Percentiles rank a stretch among this genome's conserved stretches.
Conservation (phyloP, 1,140 invertebrate species). For the Cheumatopsyche charites region DNA sequence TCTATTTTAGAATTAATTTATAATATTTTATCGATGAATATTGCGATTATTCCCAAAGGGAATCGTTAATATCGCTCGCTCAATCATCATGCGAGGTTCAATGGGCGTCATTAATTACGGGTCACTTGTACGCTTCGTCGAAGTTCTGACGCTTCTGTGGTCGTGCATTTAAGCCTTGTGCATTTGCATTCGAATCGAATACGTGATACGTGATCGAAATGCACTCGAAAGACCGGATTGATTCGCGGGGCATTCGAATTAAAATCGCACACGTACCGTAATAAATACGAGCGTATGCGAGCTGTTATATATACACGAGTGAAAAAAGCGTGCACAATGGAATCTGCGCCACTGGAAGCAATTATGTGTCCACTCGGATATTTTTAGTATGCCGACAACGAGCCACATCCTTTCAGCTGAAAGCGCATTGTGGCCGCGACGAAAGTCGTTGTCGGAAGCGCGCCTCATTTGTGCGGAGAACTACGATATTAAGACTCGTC, state of each 20-base stretch:
- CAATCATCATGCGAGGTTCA: too few relatives aligned
- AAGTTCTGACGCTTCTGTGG: neutral
- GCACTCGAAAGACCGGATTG: conserved; percentile 5
- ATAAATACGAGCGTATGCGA: neutral
- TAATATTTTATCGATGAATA: too few relatives aligned
- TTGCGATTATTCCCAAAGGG: too few relatives aligned
- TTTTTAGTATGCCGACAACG: conserved; percentile 11
- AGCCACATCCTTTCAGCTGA: conserved; percentile 10
- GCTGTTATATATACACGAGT: neutral
- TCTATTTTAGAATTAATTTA: too few relatives aligned
- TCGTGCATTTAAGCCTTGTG: too few relatives aligned
- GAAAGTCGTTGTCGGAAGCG: neutral
- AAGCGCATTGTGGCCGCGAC: neutral
- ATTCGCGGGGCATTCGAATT: conserved; percentile 5
- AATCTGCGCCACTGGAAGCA: neutral
- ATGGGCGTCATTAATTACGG: neutral
- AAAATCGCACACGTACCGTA: neutral
- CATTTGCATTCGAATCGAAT: conserved; percentile 27
- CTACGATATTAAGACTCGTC: too few relatives aligned
- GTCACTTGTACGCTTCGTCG: conserved; percentile 5
- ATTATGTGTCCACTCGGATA: conserved; percentile 17
- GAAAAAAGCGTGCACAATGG: neutral
- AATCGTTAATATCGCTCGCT: too few relatives aligned
- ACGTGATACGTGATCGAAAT: conserved; percentile 25
- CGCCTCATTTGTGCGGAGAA: too few relatives aligned